Conservation (phyloP, 1,140 invertebrate genomes). For the Euwallacea similis region DNA sequence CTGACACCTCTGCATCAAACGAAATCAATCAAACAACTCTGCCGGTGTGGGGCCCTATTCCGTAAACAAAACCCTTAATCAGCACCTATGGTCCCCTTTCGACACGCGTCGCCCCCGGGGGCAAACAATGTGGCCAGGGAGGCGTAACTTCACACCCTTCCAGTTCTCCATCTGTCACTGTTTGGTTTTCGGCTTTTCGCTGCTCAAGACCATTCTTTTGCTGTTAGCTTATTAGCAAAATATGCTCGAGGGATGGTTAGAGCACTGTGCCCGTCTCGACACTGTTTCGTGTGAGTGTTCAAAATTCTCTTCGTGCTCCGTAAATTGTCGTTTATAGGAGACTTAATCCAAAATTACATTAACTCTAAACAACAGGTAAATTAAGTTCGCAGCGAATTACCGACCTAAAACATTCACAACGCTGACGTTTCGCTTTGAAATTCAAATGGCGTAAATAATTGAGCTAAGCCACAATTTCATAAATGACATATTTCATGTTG, state of each 20-base stretch:
- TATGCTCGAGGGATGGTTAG: not conserved
- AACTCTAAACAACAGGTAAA: conserved; percentile 23
- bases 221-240: conserved; percentile 9
- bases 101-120: conserved; percentile 32
- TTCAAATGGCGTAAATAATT: conserved; percentile 42
- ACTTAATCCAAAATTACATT: conserved; percentile 29
- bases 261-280: too few relatives aligned
- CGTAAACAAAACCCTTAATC: conserved; percentile 36
- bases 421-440: conserved; percentile 39
- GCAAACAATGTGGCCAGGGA: conserved; percentile 39
- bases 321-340: too few relatives aligned
- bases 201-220: conserved; percentile 29
- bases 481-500: conserved; percentile 42
- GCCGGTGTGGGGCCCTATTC: conserved; percentile 16
- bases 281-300: too few relatives aligned
- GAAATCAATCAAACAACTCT: conserved; percentile 13
- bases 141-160: conserved; percentile 40
- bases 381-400: conserved; percentile 40
- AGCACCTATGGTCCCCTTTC: conserved; percentile 34
- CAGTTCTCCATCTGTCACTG: conserved; percentile 35
- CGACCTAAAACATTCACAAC: conserved; percentile 35
- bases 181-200: conserved; percentile 38
- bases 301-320: too few relatives aligned
- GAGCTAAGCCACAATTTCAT: conserved; percentile 42
- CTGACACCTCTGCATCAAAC: not conserved